A percentile compares a stretch with the other conserved stretches of the same genome.
Conservation (phyloP, 2,113 vertebrate species). For the Megaceryle torquata region DNA sequence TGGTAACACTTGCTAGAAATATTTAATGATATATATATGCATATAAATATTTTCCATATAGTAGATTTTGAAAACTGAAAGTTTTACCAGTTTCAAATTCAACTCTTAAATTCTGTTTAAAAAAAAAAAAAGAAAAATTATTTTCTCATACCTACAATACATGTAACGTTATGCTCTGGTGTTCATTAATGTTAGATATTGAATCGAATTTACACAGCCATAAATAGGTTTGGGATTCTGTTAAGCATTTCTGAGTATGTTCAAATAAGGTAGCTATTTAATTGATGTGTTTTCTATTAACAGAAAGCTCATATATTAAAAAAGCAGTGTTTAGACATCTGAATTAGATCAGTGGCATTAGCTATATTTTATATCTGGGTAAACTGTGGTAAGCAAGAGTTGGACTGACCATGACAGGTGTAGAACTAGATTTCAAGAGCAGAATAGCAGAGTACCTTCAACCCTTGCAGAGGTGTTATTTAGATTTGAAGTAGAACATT, state of each 20-base stretch:
- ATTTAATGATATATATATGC: not conserved
- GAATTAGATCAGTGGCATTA: not conserved
- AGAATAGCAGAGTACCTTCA: not conserved
- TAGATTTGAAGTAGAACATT: not conserved
- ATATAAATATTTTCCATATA: not conserved
- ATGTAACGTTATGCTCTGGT: not conserved
- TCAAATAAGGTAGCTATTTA: not conserved
- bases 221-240: not conserved
- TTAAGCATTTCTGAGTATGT: not conserved
- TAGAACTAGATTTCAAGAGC: not conserved
- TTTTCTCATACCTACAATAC: not conserved
- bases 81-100: not conserved
- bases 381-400: not conserved
- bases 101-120: not conserved
- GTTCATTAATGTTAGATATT: not conserved
- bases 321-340: not conserved
- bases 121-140: not conserved
- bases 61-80: not conserved
- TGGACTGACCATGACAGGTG: rapidly evolving
- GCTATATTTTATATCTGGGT: not conserved
- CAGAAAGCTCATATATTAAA: not conserved
- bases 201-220: not conserved
- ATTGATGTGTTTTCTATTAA: not conserved
- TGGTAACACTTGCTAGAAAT: not conserved
- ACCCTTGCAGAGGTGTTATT: not conserved